Evolutionary conservation across 2,888 invertebrate species (phyloP).

Genomic region (Calliscelio sp.): DNA sequence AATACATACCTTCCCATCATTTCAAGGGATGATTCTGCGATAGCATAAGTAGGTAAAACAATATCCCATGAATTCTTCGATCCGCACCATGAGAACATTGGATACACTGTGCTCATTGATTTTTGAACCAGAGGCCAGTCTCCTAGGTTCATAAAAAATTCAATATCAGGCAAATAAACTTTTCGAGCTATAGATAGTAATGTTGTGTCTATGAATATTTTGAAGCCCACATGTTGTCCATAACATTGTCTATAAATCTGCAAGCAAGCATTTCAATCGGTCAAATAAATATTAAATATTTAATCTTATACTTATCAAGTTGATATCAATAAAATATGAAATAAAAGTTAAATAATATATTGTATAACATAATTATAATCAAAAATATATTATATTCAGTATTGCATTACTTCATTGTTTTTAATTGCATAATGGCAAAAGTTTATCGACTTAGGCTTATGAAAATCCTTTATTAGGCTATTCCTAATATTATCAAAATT

Average conservation of each 20-base stretch:
- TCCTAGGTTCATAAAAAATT: constrained; percentile 96
- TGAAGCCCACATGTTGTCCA: constrained; percentile 98
- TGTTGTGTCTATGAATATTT: constrained; percentile 97
- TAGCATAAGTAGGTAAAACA: constrained; percentile 97
- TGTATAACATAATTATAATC: no score
- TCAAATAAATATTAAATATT: no score
- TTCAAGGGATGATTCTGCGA: constrained; percentile 96
- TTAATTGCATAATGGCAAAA: constrained; percentile 96
- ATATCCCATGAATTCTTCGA: constrained; percentile 95
- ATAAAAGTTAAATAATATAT: no score
- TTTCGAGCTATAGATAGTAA: constrained; percentile 93
- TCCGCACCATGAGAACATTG: constrained; percentile 99
- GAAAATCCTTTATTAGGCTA: constrained; percentile 90
- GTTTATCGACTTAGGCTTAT: constrained; percentile 93
- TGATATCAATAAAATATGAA: constrained; percentile 1
- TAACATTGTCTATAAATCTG: constrained; percentile 94
- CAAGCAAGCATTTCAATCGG: no score
- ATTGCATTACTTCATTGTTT: constrained; percentile 89
- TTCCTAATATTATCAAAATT: constrained; percentile 90
- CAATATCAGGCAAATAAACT: constrained; percentile 93
- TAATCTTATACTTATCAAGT: no score
- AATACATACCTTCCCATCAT: constrained; percentile 94
- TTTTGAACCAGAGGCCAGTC: constrained; percentile 95
- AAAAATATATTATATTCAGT: no score
- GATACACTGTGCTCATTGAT: constrained; percentile 88